Conservation (phyloP, 2,113 vertebrate species). For the Dermatemys mawii region DNA sequence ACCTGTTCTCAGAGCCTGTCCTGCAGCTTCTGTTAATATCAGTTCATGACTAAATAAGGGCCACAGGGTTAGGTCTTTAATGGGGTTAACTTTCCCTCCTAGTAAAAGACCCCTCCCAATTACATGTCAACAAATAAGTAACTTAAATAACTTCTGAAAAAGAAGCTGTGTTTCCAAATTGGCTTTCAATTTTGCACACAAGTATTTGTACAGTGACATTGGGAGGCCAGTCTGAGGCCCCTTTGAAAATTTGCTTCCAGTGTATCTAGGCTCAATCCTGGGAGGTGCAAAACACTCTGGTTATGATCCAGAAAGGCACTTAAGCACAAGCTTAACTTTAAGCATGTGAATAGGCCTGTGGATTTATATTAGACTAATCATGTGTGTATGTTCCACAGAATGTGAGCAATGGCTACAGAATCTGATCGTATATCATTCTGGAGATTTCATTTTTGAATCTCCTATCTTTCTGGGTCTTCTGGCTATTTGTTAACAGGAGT, state of each 20-base stretch:
- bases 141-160: neutral
- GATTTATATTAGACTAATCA: neutral
- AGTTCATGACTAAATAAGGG: neutral
- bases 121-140: rapidly evolving
- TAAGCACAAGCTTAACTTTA: neutral
- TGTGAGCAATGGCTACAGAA: neutral
- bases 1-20: neutral
- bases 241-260: neutral
- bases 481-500: neutral
- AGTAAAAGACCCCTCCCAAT: neutral
- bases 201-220: neutral
- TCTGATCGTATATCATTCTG: neutral
- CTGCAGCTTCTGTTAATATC: neutral
- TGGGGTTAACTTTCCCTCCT: neutral
- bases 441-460: neutral
- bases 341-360: rapidly evolving
- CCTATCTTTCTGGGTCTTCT: neutral
- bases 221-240: neutral
- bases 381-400: neutral
- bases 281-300: neutral
- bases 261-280: neutral
- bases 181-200: neutral
- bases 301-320: neutral
- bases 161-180: neutral
- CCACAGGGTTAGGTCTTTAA: neutral